Evolutionary conservation across 2,113 vertebrate species (phyloP).

Genomic region (Rafetus swinhoei): DNA sequence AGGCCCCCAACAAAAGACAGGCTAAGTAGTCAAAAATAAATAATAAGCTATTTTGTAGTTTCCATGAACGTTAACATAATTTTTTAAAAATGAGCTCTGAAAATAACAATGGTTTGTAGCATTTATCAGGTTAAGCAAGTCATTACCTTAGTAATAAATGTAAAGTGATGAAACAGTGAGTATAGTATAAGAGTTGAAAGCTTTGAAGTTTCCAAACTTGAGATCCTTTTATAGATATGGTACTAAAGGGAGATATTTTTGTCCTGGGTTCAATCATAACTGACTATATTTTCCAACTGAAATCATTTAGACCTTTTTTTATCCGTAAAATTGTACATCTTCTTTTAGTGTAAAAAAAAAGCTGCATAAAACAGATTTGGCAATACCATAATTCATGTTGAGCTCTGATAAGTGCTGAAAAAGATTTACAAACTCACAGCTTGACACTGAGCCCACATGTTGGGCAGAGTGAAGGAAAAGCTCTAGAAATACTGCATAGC

Average conservation of each 20-base stretch:
- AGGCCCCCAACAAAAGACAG: slow-evolving; percentile 69
- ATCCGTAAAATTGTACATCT: slow-evolving; percentile 67
- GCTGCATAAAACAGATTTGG: slow-evolving; percentile 67
- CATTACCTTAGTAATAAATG: slow-evolving; percentile 52
- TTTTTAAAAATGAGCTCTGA: slow-evolving; percentile 38
- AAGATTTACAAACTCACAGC: slow-evolving; percentile 81
- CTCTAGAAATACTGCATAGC: slow-evolving; percentile 73
- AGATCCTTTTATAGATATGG: neutral
- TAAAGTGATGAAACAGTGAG: slow-evolving; percentile 35
- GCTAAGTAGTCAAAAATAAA: slow-evolving; percentile 27
- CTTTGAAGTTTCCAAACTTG: slow-evolving; percentile 67
- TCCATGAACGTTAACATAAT: slow-evolving; percentile 36
- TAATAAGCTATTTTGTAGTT: slow-evolving; percentile 53
- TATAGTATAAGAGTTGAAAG: neutral
- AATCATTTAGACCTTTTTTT: slow-evolving; percentile 47
- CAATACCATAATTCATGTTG: slow-evolving; percentile 76
- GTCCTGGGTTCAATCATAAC: slow-evolving; percentile 24
- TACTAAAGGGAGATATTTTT: neutral
- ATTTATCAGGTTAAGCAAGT: slow-evolving; percentile 47
- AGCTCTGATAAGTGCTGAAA: slow-evolving; percentile 77
- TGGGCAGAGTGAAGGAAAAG: slow-evolving; percentile 74
- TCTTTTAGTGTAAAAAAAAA: slow-evolving; percentile 53
- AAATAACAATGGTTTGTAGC: slow-evolving; percentile 48
- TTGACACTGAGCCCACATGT: slow-evolving; percentile 75
- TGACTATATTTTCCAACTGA: slow-evolving; percentile 58